Conservation (phyloP, 2,797 vertebrate genomes). For the Basileuterus tristriatus region DNA sequence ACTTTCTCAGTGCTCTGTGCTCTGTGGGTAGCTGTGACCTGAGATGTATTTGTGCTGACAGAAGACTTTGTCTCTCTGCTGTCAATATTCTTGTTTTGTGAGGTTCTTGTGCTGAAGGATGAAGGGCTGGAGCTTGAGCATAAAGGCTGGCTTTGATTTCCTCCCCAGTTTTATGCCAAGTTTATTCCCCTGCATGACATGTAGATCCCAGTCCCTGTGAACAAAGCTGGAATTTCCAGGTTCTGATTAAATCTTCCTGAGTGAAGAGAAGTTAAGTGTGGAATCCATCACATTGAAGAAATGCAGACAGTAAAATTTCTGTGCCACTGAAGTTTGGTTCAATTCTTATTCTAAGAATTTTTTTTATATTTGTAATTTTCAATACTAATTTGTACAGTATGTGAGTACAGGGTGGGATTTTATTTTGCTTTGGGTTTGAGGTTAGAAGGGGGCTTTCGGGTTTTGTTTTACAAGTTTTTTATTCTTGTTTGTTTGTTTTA, state of each 20-base stretch:
- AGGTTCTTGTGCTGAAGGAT: neutral
- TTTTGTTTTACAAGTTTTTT: neutral
- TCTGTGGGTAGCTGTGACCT: neutral
- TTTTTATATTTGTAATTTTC: neutral
- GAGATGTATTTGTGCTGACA: neutral
- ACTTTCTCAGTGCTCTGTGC: neutral
- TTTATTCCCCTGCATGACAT: neutral
- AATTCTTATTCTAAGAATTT: neutral
- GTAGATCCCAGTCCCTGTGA: neutral
- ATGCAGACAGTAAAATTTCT: neutral
- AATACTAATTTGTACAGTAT: neutral
- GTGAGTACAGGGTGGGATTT: neutral
- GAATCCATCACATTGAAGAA: neutral
- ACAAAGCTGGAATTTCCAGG: neutral
- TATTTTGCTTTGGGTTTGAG: neutral
- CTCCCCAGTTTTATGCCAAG: neutral
- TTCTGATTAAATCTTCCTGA: neutral
- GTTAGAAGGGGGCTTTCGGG: fast-evolving
- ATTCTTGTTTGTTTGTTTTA: neutral
- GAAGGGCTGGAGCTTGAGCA: neutral
- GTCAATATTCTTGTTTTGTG: neutral
- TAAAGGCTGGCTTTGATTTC: neutral
- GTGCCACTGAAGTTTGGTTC: neutral
- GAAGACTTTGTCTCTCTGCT: neutral
- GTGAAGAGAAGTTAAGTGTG: neutral